Base-by-base conservation (phyloP, 1,140 invertebrate species). In the Cotesia glomerata region DNA sequence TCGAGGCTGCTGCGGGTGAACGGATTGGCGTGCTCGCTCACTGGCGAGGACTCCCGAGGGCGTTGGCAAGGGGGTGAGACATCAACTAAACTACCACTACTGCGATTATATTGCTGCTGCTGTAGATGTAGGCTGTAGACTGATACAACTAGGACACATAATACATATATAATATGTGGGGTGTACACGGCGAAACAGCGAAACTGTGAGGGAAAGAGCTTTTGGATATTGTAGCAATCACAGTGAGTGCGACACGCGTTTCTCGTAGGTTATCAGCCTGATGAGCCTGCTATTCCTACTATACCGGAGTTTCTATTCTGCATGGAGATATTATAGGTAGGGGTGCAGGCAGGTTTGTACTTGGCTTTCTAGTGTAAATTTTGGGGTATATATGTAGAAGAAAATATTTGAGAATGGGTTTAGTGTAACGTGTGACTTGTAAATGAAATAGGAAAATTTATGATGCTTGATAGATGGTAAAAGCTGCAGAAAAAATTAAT, bases 181-280 rank as follows among this genome's bases (percentile, higher is more conserved):
- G 79, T 77, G 77, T 78, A 79, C 52, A 54, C 13, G 52, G 52
- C 14, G 5, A 16, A 14, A 14, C 16, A 16, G 52, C n/a, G 52
- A n/a, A 8, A 71, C 64, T 70, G 74, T 54, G 67, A 69, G 63
- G 45, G 72, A 39, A n/a, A 26, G 64, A 36, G 56, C 54, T 58
- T 69, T 70, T 64, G 58, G 49, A 16, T 49, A 61, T 56, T 49
- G 79, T 76, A 77, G 79, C 81, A 82, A 83, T 84, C 81, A 82
- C 77, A 76, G 78, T 82, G 82, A 85, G 84, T 84, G 81, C 82
- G 82, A 84, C 82, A 83, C 78, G 81, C 81, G 80, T 78, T 84
- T 80, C 79, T 80, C 78, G 73, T 78, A 76, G 79, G 78, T 81
- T 80, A 82, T 81, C 76, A 77, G 72, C 59, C 66, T 75, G 76